Evolutionary conservation across 2,797 vertebrate species (phyloP).

Genomic region (Rhynchotus rufescens): DNA sequence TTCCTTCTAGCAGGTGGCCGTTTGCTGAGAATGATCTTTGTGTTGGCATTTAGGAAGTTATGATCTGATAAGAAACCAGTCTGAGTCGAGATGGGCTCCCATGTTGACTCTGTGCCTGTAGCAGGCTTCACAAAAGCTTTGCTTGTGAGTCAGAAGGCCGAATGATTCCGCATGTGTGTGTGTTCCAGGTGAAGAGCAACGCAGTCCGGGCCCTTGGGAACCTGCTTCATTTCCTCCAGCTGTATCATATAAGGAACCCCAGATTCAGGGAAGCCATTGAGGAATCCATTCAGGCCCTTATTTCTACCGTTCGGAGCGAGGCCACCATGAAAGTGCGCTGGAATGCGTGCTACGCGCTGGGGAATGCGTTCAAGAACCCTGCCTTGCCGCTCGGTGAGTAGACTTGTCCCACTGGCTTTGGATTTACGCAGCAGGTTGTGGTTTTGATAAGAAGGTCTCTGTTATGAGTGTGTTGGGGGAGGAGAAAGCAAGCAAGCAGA

Average conservation of each 20-base stretch:
- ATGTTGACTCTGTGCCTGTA: background rate
- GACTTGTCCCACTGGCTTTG: background rate
- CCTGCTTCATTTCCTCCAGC: constrained; percentile 92
- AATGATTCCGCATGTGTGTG: background rate
- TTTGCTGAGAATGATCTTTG: background rate
- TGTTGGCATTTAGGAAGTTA: background rate
- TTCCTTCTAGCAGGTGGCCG: background rate
- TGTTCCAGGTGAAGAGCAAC: constrained; percentile 91
- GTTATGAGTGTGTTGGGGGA: fast-evolving
- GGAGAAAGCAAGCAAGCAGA: background rate
- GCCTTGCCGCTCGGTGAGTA: constrained; percentile 90
- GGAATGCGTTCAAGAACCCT: constrained; percentile 94
- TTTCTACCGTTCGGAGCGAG: constrained; percentile 90
- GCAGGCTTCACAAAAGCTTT: background rate
- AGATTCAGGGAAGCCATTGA: constrained; percentile 88
- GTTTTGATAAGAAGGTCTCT: background rate
- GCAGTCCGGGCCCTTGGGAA: constrained; percentile 94
- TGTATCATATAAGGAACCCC: constrained; percentile 86
- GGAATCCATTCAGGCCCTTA: constrained; percentile 88
- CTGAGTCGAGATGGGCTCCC: background rate
- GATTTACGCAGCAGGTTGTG: background rate
- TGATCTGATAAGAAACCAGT: background rate
- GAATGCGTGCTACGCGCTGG: constrained; percentile 96
- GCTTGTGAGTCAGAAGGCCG: fast-evolving
- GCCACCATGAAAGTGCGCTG: constrained; percentile 97